Evolutionary conservation across 2,797 vertebrate genomes (phyloP).

Genomic region (Pseudomugil tenellus): DNA sequence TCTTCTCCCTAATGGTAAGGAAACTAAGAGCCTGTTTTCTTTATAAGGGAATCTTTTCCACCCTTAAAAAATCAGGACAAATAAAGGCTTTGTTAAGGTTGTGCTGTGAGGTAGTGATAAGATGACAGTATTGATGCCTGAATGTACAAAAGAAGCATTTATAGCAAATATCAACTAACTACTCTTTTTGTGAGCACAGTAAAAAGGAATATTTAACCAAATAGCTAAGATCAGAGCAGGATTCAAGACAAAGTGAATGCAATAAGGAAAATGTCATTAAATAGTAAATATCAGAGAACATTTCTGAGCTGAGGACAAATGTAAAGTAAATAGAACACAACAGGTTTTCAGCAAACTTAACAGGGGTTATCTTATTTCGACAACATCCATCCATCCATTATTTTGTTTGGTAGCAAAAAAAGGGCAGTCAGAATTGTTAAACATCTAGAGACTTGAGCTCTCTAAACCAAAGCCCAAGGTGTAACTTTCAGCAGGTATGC

Average conservation of each 20-base stretch:
- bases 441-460: no score
- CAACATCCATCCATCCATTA: no score
- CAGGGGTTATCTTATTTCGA: no score
- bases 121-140: constrained; percentile 75
- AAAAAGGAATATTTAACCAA: constrained; percentile 16
- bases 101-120: constrained; percentile 74
- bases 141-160: constrained; percentile 54
- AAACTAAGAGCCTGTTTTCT: constrained; percentile 68
- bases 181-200: constrained; percentile 14
- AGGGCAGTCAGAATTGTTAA: no score
- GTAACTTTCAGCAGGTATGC: no score
- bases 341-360: no score
- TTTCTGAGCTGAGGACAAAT: no score
- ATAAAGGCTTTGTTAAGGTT: constrained; percentile 71
- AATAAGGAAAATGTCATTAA: no score
- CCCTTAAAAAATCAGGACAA: constrained; percentile 61
- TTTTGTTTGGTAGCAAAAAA: no score
- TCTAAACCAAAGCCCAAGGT: no score
- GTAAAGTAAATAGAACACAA: no score
- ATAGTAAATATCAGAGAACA: no score
- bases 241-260: neutral
- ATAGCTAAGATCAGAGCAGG: neutral
- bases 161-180: constrained; percentile 41
- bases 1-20: constrained; percentile 57
- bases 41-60: constrained; percentile 66